A percentile compares a stretch with the other conserved stretches of the same genome.
These are phyloP conservation scores for Rhynchophorus ferrugineus DNA, from an alignment of 1,140 invertebrate genomes.

Conservation along the genomic window DNA sequence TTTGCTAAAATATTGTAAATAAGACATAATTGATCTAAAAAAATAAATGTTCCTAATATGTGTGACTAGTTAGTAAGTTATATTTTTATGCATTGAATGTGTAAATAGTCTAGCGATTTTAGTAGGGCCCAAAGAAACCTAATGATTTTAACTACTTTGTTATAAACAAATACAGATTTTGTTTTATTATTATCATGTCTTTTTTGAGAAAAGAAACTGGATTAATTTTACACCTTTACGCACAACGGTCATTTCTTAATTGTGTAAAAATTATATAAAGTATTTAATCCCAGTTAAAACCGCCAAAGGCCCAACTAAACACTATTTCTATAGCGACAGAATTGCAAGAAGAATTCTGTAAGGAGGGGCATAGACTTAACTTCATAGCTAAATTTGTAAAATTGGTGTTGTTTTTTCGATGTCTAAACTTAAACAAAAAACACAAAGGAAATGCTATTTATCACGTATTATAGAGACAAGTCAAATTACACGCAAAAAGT, in stretches of 20 bases:
- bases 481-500: constrained; percentile 3
- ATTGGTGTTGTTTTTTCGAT: constrained; percentile 32
- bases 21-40: constrained; percentile 23
- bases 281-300: too few relatives aligned
- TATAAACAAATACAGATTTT: too few relatives aligned
- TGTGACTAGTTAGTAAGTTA: constrained; percentile 29
- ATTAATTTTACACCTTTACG: too few relatives aligned
- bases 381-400: constrained; percentile 28
- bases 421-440: constrained; percentile 22
- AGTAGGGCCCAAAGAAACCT: constrained; percentile 3
- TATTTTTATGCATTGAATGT: constrained; percentile 26
- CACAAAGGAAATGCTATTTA: constrained; percentile 2
- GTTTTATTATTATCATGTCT: too few relatives aligned
- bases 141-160: too few relatives aligned
- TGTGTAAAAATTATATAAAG: too few relatives aligned
- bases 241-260: too few relatives aligned
- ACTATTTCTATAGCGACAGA: background rate
- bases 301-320: background rate
- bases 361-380: constrained; percentile 39
- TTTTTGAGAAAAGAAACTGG: too few relatives aligned
- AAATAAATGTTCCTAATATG: constrained; percentile 34
- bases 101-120: constrained; percentile 18
- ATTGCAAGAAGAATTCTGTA: constrained; percentile 21
- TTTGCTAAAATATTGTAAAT: constrained; percentile 27
- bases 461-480: constrained; percentile 4